Percentiles rank a stretch among this genome's conserved stretches.
Conservation (phyloP, 2,888 invertebrate species). For the Corbicula japonica region DNA sequence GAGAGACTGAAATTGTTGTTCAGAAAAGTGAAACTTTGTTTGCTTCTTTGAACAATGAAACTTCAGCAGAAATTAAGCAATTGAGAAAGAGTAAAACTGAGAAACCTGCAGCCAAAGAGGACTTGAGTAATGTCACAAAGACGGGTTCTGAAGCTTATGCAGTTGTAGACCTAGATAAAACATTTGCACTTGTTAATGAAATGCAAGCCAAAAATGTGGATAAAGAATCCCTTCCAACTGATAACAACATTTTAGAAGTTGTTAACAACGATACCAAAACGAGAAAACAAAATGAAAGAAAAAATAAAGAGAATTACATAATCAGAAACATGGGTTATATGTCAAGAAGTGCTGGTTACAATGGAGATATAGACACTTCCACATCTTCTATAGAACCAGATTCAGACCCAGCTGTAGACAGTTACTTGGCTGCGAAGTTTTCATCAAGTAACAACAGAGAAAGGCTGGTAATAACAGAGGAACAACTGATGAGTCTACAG, state of each 20-base stretch:
- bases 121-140: slow-evolving; percentile 5
- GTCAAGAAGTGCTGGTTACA: slow-evolving; percentile 56
- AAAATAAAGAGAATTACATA: slow-evolving; percentile 28
- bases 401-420: slow-evolving; percentile 39
- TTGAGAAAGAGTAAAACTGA: neutral
- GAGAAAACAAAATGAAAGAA: too few relatives aligned
- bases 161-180: slow-evolving; percentile 49
- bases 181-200: slow-evolving; percentile 38
- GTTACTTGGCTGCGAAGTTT: slow-evolving; percentile 47
- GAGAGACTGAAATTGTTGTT: slow-evolving; percentile 53
- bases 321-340: slow-evolving; percentile 36
- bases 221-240: too few relatives aligned
- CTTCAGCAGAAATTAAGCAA: slow-evolving; percentile 1
- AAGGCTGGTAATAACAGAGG: slow-evolving; percentile 63
- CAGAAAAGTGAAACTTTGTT: slow-evolving; percentile 34
- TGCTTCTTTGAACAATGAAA: slow-evolving; percentile 7
- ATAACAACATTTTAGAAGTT: too few relatives aligned
- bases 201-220: too few relatives aligned
- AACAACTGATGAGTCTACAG: slow-evolving; percentile 60
- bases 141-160: slow-evolving; percentile 50
- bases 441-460: slow-evolving; percentile 25
- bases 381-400: slow-evolving; percentile 62
- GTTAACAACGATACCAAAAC: too few relatives aligned
- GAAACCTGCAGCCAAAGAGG: neutral
- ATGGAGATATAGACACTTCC: slow-evolving; percentile 62